phyloP scores from a whole-genome alignment of 2,797 vertebrate genomes.

The Rhabdomys pumilio region DNA sequence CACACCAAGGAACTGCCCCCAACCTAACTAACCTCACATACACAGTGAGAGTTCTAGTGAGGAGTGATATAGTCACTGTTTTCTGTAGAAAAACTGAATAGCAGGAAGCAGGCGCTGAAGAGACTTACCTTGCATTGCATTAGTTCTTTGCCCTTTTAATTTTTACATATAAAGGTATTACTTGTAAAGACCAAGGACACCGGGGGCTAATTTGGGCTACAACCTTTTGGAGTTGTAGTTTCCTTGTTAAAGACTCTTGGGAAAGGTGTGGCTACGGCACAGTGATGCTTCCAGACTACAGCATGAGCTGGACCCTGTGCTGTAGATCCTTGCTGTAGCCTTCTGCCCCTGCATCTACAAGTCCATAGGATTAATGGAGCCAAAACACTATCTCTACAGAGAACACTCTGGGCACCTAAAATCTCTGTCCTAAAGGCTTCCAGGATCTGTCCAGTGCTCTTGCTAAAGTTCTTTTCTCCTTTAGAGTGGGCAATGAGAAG shows the following conservation, averaged over 20 bases:
- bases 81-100: constrained; percentile 5
- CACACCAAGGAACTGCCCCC: background rate
- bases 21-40: background rate
- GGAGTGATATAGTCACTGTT: background rate
- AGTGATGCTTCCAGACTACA: background rate
- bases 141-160: background rate
- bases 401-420: background rate
- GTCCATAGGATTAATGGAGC: background rate
- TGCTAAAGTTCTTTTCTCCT: background rate
- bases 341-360: background rate
- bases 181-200: background rate
- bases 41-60: background rate
- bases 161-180: constrained; percentile 18
- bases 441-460: constrained; percentile 14
- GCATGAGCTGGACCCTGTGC: background rate
- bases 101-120: background rate
- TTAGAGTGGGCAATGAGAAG: background rate
- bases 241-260: background rate
- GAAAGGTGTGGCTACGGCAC: background rate
- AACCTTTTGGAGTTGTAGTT: background rate
- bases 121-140: background rate
- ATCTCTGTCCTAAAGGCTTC: background rate
- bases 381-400: background rate
- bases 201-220: background rate
- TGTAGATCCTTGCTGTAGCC: background rate